phyloP scores from a whole-genome alignment of 2,888 invertebrate genomes.

The Bedellia somnulentella region DNA sequence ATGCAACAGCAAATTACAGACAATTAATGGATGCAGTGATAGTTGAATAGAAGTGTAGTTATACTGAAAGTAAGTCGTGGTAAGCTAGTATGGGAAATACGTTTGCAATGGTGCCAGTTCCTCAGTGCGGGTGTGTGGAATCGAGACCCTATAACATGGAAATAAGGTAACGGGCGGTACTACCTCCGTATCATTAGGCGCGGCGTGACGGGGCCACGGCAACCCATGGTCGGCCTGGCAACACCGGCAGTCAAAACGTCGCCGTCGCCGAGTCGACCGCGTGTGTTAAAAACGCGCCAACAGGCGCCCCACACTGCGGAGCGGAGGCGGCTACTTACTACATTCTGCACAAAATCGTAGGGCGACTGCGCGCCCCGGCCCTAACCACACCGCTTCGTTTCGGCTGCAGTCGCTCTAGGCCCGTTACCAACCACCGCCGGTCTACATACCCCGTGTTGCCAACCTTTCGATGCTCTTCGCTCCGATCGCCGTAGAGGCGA shows the following conservation, averaged over 20 bases:
- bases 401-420: too few relatives aligned
- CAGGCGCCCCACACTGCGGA: constrained; percentile 10
- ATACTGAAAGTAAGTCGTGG: not conserved
- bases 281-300: constrained; percentile 28
- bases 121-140: constrained; percentile 39
- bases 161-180: constrained; percentile 58
- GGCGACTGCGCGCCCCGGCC: constrained; percentile 22
- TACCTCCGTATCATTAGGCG: constrained; percentile 40
- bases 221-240: constrained; percentile 19
- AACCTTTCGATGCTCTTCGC: constrained; percentile 55
- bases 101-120: constrained; percentile 12
- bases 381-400: too few relatives aligned
- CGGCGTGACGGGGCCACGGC: constrained; percentile 29
- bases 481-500: constrained; percentile 57
- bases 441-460: constrained; percentile 17
- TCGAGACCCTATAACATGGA: constrained; percentile 50
- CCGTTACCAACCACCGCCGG: too few relatives aligned
- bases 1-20: too few relatives aligned
- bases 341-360: constrained; percentile 45
- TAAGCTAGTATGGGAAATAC: not conserved
- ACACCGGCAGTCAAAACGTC: constrained; percentile 48
- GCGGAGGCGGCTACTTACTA: constrained; percentile 34
- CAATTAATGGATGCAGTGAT: too few relatives aligned
- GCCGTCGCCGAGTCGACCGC: constrained; percentile 37
- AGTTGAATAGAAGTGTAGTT: too few relatives aligned